Evolutionary conservation across 2,888 invertebrate species (phyloP), one percentile per base, ranked within the genome.

Genomic region (Melinopterus prodromus): DNA sequence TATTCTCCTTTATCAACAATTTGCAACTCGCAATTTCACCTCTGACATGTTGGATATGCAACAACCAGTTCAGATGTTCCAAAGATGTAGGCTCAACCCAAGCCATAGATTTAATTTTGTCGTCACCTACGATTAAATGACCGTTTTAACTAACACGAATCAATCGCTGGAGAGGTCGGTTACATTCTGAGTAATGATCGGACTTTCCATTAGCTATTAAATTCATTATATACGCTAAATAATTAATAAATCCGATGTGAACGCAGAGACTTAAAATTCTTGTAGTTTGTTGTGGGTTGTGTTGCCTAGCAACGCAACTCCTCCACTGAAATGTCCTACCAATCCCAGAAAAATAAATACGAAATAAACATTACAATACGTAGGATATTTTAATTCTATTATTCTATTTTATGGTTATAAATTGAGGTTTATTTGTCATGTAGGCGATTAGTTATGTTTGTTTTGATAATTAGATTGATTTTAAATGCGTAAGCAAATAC

Each of bases 11-110:
- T 77, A 95, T 94, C n/a, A 95, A 89, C 35, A 90, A 88, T 86
- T 93, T 94, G 85, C 95, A 95, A 36, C 91, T 89, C 26, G 90
- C 91, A 85, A 91, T 93, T 84, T 95, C 94, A 81, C 93, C 93
- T 72, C 94, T 90, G 1, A 93, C 92, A 86, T 94, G 95, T 85
- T 94, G 93, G 77, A 93, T 89, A 87, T 95, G 94, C 79, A 95
- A 92, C 81, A 95, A 87, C 95, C 95, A 95, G 87, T 95, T 95
- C 72, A 90, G 88, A 81, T 88, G 89, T 83, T 92, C 92, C 77
- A 91, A 86, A 2, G 91, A 89, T 70, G 89, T 80, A 7, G 89
- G 87, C 79, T 88, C 85, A 14, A 72, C 72, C 78, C 81, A 82
- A 5, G 76, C 37, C 81, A 80, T 81, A 36, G 69, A 69, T n/a